These are phyloP conservation scores for Carassius carassius DNA, from an alignment of 2,113 vertebrate species.

Conservation along the genomic window DNA sequence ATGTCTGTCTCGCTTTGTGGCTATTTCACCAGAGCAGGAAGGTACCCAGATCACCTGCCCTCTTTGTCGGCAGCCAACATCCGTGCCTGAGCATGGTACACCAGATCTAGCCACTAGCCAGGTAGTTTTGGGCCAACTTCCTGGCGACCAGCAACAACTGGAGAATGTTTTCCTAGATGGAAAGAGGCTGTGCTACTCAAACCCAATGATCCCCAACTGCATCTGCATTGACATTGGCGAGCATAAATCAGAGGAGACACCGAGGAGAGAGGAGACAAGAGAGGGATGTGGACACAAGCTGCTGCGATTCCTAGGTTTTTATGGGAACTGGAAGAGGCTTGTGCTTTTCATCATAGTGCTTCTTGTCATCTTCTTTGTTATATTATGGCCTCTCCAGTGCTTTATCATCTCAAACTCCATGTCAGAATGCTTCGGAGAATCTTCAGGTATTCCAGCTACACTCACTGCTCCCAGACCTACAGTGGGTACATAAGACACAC, in stretches of 20 bases:
- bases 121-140: slow-evolving; percentile 77
- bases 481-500: neutral
- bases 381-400: slow-evolving; percentile 81
- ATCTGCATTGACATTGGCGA: slow-evolving; percentile 76
- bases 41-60: slow-evolving; percentile 79
- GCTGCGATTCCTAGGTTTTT: slow-evolving; percentile 62
- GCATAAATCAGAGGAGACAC: slow-evolving; percentile 65
- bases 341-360: slow-evolving; percentile 67
- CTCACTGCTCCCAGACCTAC: neutral
- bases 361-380: slow-evolving; percentile 73
- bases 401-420: slow-evolving; percentile 73
- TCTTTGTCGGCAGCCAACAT: slow-evolving; percentile 79
- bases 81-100: slow-evolving; percentile 73
- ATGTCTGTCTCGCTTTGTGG: slow-evolving; percentile 87
- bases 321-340: slow-evolving; percentile 75
- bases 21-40: slow-evolving; percentile 64
- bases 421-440: slow-evolving; percentile 62
- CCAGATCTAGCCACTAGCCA: slow-evolving; percentile 77
- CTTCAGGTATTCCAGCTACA: neutral
- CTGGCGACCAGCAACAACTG: slow-evolving; percentile 73
- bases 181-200: slow-evolving; percentile 77
- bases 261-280: neutral
- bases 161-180: slow-evolving; percentile 81
- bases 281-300: neutral
- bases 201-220: slow-evolving; percentile 45